Evolutionary conservation across 2,113 vertebrate species (phyloP).

Genomic region (Rhynchopsitta pachyrhyncha): DNA sequence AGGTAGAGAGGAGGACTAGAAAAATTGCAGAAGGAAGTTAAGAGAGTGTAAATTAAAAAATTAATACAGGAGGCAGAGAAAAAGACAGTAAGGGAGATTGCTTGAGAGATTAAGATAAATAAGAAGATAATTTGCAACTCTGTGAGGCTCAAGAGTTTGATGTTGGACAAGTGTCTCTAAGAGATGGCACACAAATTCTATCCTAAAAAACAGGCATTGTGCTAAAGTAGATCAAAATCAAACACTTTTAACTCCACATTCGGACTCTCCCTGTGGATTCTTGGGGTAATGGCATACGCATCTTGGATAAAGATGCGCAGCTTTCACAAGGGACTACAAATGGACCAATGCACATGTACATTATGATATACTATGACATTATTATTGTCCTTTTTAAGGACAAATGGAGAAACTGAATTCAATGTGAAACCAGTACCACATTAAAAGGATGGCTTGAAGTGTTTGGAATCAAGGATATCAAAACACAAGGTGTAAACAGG

Average conservation of each 20-base stretch:
- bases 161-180: background rate
- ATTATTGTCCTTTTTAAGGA: background rate
- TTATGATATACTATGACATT: background rate
- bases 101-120: conserved; percentile 34
- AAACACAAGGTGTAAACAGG: background rate
- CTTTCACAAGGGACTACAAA: background rate
- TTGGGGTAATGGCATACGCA: background rate
- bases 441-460: background rate
- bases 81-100: conserved; percentile 31
- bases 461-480: background rate
- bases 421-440: background rate
- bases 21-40: conserved; percentile 56
- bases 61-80: conserved; percentile 28
- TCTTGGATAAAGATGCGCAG: background rate
- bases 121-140: conserved; percentile 27
- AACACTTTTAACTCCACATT: background rate
- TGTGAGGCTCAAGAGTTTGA: background rate
- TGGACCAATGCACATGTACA: background rate
- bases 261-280: background rate
- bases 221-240: background rate
- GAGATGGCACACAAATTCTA: background rate
- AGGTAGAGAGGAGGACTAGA: conserved; percentile 67
- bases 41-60: conserved; percentile 59
- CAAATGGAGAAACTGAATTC: background rate
- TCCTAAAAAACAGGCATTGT: background rate